Percentiles rank a stretch among this genome's conserved stretches.
Evolutionary conservation across 2,888 invertebrate species (phyloP).

Genomic region (Torymus texanus): DNA sequence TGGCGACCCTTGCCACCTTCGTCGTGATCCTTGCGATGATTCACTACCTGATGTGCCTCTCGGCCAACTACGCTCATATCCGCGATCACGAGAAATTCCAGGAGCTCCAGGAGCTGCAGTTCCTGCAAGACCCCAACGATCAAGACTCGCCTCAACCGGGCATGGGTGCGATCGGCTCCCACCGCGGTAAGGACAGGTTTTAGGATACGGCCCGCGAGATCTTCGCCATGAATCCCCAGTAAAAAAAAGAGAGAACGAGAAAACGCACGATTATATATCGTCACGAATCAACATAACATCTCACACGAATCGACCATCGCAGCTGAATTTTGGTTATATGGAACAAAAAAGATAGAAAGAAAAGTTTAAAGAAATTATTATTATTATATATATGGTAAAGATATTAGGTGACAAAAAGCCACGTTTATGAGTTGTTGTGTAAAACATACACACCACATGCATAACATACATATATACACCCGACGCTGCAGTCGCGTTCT

Average conservation of each 20-base stretch:
- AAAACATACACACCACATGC: too few relatives aligned
- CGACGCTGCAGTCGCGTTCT: slow-evolving; percentile 53
- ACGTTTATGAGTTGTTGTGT: too few relatives aligned
- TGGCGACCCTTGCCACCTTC: slow-evolving; percentile 88
- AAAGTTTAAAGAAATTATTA: not conserved
- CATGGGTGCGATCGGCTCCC: slow-evolving; percentile 75
- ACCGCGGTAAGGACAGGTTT: slow-evolving; percentile 89
- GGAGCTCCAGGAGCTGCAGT: slow-evolving; percentile 92
- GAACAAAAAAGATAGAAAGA: slow-evolving; percentile 1
- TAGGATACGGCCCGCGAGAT: slow-evolving; percentile 88
- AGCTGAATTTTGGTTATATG: not conserved
- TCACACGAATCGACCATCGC: not conserved
- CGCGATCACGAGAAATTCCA: slow-evolving; percentile 95
- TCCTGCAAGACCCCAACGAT: slow-evolving; percentile 84
- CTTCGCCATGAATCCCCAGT: slow-evolving; percentile 74
- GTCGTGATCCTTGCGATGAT: slow-evolving; percentile 92
- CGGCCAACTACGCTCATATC: slow-evolving; percentile 97
- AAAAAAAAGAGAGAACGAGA: slow-evolving; percentile 49
- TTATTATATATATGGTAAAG: too few relatives aligned
- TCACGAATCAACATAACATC: not conserved
- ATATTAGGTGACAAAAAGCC: too few relatives aligned
- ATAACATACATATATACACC: not conserved
- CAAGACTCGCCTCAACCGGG: slow-evolving; percentile 76
- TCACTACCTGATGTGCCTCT: slow-evolving; percentile 95
- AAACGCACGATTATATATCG: not conserved